These are phyloP conservation scores for Heloderma charlesbogerti DNA, from an alignment of 2,113 vertebrate species.

Conservation along the genomic window DNA sequence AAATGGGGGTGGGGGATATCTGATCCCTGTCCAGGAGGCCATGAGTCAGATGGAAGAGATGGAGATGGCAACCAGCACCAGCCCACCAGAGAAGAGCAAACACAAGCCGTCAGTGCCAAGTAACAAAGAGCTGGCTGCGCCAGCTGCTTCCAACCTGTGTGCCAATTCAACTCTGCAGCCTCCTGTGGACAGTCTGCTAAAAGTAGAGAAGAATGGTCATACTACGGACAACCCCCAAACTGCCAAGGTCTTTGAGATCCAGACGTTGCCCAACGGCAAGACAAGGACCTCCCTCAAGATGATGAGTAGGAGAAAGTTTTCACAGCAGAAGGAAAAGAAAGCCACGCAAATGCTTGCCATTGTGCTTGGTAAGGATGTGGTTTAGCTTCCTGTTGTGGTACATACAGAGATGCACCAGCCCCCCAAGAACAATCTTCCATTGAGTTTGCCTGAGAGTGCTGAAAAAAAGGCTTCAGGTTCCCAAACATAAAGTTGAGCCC, in stretches of 20 bases:
- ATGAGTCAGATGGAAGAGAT: conserved; percentile 87
- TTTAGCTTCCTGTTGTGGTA: neutral
- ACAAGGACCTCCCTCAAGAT: conserved; percentile 91
- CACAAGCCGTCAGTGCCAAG: conserved; percentile 81
- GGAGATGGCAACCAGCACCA: conserved; percentile 89
- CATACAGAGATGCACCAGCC: neutral
- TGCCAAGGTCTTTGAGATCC: conserved; percentile 91
- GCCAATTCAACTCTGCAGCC: conserved; percentile 79
- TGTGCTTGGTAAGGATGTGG: conserved; percentile 87
- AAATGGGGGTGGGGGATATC: conserved; percentile 25
- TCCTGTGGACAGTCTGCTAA: conserved; percentile 80
- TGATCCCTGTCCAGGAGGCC: conserved; percentile 88
- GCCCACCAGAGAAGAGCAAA: conserved; percentile 86
- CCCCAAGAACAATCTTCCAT: neutral
- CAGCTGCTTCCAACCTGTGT: conserved; percentile 79
- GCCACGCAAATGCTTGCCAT: conserved; percentile 99
- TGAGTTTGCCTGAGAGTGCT: neutral
- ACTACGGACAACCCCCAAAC: conserved; percentile 79
- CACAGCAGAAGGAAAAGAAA: conserved; percentile 98
- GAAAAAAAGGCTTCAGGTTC: neutral
- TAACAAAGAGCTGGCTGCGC: conserved; percentile 80
- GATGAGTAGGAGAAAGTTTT: conserved; percentile 94
- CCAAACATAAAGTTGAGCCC: neutral
- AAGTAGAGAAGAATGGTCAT: conserved; percentile 89
- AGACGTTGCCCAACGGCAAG: conserved; percentile 94